Percentiles rank a stretch among this genome's conserved stretches.
Evolutionary conservation across 2,113 vertebrate genomes (phyloP).

Genomic region (Cariama cristata): DNA sequence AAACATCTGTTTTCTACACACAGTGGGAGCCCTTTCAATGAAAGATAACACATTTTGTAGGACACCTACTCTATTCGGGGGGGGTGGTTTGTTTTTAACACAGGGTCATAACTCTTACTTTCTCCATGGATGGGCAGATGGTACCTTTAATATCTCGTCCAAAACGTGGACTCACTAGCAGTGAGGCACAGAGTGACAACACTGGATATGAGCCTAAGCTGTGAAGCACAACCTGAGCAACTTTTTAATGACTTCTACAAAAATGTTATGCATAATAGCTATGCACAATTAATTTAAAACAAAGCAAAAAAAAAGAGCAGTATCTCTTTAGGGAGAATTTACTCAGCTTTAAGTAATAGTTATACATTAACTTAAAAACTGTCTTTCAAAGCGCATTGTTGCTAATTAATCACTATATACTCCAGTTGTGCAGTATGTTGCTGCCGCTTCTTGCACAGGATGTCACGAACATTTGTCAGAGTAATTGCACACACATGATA

Average conservation of each 20-base stretch:
- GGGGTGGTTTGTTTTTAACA: not conserved
- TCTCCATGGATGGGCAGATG: not conserved
- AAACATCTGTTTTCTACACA: not conserved
- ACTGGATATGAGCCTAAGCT: not conserved
- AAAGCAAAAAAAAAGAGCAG: not conserved
- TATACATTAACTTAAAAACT: not conserved
- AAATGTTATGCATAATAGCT: not conserved
- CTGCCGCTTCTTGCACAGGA: not conserved
- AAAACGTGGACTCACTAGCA: not conserved
- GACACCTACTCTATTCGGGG: not conserved
- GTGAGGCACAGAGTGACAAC: not conserved
- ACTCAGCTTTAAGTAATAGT: not conserved
- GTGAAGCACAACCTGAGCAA: rapidly evolving
- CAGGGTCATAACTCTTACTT: not conserved
- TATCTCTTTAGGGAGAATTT: not conserved
- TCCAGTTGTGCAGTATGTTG: not conserved
- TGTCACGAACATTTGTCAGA: not conserved
- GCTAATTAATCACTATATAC: not conserved
- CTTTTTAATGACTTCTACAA: not conserved
- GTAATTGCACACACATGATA: not conserved
- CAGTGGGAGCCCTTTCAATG: not conserved
- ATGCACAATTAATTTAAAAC: not conserved
- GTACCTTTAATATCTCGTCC: not conserved
- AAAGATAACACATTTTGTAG: not conserved
- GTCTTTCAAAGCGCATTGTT: not conserved